Evolutionary conservation across 2,888 invertebrate species (phyloP), one percentile per base, ranked within the genome.

Genomic region (Clivina fossor): DNA sequence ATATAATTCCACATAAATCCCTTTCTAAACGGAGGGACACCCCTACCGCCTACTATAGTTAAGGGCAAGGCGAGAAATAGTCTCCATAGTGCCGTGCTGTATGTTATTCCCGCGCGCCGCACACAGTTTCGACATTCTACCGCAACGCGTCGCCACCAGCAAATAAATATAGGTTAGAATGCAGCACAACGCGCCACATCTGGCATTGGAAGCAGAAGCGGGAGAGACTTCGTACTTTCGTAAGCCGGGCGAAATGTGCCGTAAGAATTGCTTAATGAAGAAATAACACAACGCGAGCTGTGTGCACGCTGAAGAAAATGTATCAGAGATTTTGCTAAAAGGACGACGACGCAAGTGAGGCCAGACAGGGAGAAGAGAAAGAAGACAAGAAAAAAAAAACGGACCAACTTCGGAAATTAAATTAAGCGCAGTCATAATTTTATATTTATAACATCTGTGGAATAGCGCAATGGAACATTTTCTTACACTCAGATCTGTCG

Each of bases 371-470:
- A 65, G 60, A 15, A 28, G 15, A 15, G 18, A 28, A 18, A 26
- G 46, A 4, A 46, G 20, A 40, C 18, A 20, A 11, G 4, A 13
- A 43, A 47, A 37, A 46, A 47, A 47, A 46, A 37, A 55, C 37
- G 38, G n/a, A 13, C 30, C 13, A 33, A 55, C 40, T 67, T 66
- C 63, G 57, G 61, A 64, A 66, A 67, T 67, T 67, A 67, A 67
- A 66, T 66, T 67, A 66, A 64, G 64, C 61, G 51, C 59, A 60
- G 56, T 60, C 64, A 62, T 65, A 65, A 65, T 67, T 67, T 65
- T 63, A 65, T 65, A 67, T 67, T 67, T 65, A 66, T 66, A 65
- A 64, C 66, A 64, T 63, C 65, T 65, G 64, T 61, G 64, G 65
- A 46, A 16, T n/a, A n/a, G n/a, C n/a, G n/a, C n/a, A n/a, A n/a